These are phyloP conservation scores for Muscina levida DNA, from an alignment of 2,888 invertebrate genomes.

Conservation along the genomic window DNA sequence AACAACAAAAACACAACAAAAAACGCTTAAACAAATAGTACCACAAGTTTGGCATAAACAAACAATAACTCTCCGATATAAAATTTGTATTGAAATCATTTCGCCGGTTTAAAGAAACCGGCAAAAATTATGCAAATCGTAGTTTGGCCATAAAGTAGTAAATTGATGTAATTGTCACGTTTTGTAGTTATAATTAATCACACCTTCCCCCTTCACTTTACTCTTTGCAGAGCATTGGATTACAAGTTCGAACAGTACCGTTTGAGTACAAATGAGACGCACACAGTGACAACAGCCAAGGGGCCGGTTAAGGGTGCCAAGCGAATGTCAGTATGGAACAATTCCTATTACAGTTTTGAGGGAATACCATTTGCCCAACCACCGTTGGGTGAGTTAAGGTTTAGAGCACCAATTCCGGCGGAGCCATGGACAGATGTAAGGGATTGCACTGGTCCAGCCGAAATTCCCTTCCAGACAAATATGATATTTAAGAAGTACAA, in stretches of 20 bases:
- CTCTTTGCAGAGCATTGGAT: slow-evolving; percentile 71
- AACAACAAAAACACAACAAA: not conserved
- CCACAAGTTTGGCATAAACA: not conserved
- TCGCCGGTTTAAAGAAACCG: slow-evolving; percentile 8
- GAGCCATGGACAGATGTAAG: slow-evolving; percentile 79
- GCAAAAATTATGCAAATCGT: slow-evolving; percentile 1
- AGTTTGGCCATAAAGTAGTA: not conserved
- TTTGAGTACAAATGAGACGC: slow-evolving; percentile 72
- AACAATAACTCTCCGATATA: slow-evolving; percentile 1
- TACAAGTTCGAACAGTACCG: slow-evolving; percentile 76
- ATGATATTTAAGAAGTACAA: slow-evolving; percentile 75
- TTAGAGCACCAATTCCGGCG: slow-evolving; percentile 79
- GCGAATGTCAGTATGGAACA: slow-evolving; percentile 76
- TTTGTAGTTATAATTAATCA: slow-evolving; percentile 4
- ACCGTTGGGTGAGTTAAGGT: slow-evolving; percentile 76
- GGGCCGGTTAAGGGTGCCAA: slow-evolving; percentile 77
- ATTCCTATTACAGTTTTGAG: slow-evolving; percentile 76
- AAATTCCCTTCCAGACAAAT: slow-evolving; percentile 77
- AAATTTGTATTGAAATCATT: not conserved
- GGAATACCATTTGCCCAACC: slow-evolving; percentile 78
- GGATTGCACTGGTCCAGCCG: slow-evolving; percentile 78
- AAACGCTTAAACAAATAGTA: not conserved
- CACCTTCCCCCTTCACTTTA: not conserved
- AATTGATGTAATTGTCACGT: slow-evolving; percentile 22
- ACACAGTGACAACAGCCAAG: slow-evolving; percentile 73